Conservation (phyloP, 2,113 vertebrate genomes). For the Peromyscus maniculatus region DNA sequence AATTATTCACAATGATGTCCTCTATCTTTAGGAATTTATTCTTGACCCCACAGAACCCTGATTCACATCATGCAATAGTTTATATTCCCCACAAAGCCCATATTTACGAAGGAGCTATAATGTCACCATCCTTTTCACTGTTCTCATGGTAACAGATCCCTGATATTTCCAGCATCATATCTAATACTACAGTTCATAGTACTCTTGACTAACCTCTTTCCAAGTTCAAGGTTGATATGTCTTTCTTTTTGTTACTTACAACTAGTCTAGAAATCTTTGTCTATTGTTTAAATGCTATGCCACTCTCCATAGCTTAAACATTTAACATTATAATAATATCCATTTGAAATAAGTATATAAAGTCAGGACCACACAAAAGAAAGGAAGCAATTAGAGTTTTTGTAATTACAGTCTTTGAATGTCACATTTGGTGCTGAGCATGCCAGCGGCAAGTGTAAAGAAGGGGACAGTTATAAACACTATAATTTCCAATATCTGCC, state of each 20-base stretch:
- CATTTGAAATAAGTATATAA: slow-evolving; percentile 61
- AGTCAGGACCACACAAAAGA: slow-evolving; percentile 35
- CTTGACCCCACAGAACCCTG: not conserved
- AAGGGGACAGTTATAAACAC: slow-evolving; percentile 65
- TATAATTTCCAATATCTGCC: slow-evolving; percentile 79
- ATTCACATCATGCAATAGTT: not conserved
- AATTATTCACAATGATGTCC: not conserved
- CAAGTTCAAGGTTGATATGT: not conserved
- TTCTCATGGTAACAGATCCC: not conserved
- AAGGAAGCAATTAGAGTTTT: slow-evolving; percentile 62
- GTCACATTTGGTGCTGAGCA: slow-evolving; percentile 46
- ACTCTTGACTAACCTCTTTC: not conserved
- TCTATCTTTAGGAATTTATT: not conserved
- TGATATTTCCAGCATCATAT: not conserved
- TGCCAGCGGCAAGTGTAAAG: slow-evolving; percentile 61
- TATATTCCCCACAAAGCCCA: not conserved
- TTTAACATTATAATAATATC: slow-evolving; percentile 55
- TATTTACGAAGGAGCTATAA: not conserved
- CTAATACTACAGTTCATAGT: not conserved
- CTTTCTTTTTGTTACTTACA: not conserved
- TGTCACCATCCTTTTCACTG: not conserved
- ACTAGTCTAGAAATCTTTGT: slow-evolving; percentile 15
- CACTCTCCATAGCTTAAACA: not conserved
- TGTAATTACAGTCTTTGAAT: slow-evolving; percentile 72
- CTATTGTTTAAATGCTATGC: slow-evolving; percentile 24